Percentiles rank a stretch among this genome's conserved stretches.
phyloP scores from a whole-genome alignment of 2,113 vertebrate species.

The Nothobranchius kuhntae region DNA sequence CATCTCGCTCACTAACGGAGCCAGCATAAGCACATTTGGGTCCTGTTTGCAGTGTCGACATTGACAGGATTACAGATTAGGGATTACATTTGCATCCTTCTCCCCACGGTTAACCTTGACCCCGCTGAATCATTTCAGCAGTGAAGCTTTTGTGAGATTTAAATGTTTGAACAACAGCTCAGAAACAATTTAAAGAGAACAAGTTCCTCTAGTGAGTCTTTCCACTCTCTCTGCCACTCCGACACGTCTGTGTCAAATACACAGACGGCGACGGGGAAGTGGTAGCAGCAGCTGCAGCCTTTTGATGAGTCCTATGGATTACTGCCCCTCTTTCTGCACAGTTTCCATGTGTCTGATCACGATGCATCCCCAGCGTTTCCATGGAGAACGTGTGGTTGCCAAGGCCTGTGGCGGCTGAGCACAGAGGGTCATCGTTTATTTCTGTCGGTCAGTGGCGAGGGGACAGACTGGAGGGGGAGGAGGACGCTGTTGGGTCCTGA shows the following conservation, averaged over 20 bases:
- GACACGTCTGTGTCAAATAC: conserved; percentile 12
- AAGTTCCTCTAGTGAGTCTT: conserved; percentile 41
- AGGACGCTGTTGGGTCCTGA: conserved; percentile 8
- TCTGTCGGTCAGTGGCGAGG: conserved; percentile 57
- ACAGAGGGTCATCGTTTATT: conserved; percentile 69
- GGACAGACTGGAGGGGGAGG: conserved; percentile 19
- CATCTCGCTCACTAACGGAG: conserved; percentile 45
- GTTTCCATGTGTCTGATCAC: conserved; percentile 49
- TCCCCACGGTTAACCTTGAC: conserved; percentile 66
- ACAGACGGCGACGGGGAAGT: conserved; percentile 22
- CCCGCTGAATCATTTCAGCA: conserved; percentile 8
- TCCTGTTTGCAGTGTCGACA: conserved; percentile 65
- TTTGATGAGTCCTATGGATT: conserved; percentile 53
- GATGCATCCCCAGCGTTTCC: conserved; percentile 60
- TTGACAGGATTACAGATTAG: conserved; percentile 75
- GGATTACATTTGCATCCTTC: conserved; percentile 66
- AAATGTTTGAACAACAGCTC: conserved; percentile 30
- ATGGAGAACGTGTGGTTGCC: conserved; percentile 75
- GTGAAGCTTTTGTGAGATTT: neutral
- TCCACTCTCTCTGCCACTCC: conserved; percentile 17
- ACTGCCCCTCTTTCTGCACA: conserved; percentile 33
- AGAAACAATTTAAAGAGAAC: conserved; percentile 10
- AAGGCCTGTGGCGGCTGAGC: conserved; percentile 58
- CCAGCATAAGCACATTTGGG: conserved; percentile 62
- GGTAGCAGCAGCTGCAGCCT: conserved; percentile 34